Base-by-base conservation (phyloP, 2,113 vertebrate species). In the Todiramphus saurophagus region DNA sequence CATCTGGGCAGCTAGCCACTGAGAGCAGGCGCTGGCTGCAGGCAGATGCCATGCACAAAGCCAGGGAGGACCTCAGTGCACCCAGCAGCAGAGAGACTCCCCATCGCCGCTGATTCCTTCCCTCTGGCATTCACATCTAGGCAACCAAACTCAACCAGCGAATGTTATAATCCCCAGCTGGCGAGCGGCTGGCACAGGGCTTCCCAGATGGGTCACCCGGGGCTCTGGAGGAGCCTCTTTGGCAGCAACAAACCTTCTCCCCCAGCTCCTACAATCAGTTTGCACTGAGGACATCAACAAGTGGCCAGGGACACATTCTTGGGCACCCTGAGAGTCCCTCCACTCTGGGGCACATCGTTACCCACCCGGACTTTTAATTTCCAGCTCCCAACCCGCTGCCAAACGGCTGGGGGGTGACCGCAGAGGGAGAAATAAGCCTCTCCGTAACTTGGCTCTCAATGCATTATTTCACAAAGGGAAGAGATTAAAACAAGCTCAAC, bases 351-450 rank as follows among this genome's bases (percentile, higher is more conserved):
- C 33, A 62, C 13, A 67, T 56, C 1, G 7, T 44, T 67, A 53
- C 60, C 30, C 25, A 20, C 35, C 41, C 9, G 12, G 44, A 46
- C 62, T 91, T 55, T 64, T 14, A 20, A 69, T 27, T 66, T 59
- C 83, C 31, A 12, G 11, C 73, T 80, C 80, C 46, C 68, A 87
- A 1, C 33, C 30, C 0, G 2, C 24, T 81, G 35, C 46, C 23
- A 51, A 70, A 12, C 0, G 0, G 35, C 37, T 44, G 18, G 14
- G 63, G n/a, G 23, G 53, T 14, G 53, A 86, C 19, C 1, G 2
- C 48, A 79, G 63, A 28, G 30, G 25, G 80, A 70, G 48, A 76
- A 78, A 77, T 28, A 68, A 67, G 6, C 41, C 16, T 94, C 59
- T 74, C 59, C 21, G 1, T 23, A 58, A 51, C 66, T 56, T 58